A percentile compares a stretch with the other conserved stretches of the same genome.
Conservation (phyloP, 2,797 vertebrate species). For the Psittacula echo region DNA sequence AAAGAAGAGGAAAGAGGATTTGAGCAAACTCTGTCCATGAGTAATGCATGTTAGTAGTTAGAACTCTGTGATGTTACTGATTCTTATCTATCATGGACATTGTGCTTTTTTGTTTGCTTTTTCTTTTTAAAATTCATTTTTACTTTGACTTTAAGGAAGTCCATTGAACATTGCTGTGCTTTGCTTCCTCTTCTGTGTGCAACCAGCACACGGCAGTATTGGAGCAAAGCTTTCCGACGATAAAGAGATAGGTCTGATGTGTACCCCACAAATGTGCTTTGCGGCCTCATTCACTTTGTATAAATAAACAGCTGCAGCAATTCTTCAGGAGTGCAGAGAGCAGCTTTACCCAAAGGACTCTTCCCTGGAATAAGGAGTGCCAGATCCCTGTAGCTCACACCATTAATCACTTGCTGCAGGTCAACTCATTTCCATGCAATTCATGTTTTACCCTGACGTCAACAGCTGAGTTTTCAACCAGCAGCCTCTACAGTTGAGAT, state of each 20-base stretch:
- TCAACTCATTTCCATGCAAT: background rate
- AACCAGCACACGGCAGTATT: fast-evolving
- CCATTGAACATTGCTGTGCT: fast-evolving
- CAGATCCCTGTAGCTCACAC: background rate
- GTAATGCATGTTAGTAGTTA: background rate
- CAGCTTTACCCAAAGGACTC: background rate
- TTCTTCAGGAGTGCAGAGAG: background rate
- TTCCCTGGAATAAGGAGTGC: background rate
- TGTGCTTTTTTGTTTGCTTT: background rate
- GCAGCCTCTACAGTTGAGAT: background rate
- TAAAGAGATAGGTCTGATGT: too few relatives aligned
- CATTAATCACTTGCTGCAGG: background rate
- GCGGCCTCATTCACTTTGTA: background rate
- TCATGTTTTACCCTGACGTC: background rate
- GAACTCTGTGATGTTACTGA: background rate
- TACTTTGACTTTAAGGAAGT: background rate
- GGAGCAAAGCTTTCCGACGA: background rate
- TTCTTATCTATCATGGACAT: background rate
- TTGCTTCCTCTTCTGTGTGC: background rate
- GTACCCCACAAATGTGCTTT: background rate
- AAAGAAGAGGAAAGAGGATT: background rate
- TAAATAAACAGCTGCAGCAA: background rate
- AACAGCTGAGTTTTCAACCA: background rate
- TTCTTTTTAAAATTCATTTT: background rate
- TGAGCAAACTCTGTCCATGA: fast-evolving